Base-by-base conservation (phyloP, 2,113 vertebrate genomes). In the Bujurquina vittata region DNA sequence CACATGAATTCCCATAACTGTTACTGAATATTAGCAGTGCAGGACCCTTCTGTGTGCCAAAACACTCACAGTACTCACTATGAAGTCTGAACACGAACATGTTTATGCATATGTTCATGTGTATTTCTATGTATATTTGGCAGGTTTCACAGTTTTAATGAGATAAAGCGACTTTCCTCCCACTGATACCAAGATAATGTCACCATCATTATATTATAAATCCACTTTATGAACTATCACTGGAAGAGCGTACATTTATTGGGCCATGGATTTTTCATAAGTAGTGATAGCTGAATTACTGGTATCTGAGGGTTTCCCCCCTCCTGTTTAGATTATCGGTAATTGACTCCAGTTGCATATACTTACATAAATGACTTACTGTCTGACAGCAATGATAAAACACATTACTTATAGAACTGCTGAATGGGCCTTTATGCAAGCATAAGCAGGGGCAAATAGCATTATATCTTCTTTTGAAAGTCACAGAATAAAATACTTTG, bases 311-410 rank as follows among this genome's bases (percentile, higher is more conserved):
- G 11, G 60, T 14, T 18, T 55, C 1, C 17, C 33, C 40, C 26
- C 65, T 49, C 31, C 65, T 46, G 12, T 74, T 83, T 10, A 84
- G 75, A 86, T 88, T 80, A 56, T 20, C 4, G 80, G 79, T 85
- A 88, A 93, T 85, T 80, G 86, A 63, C 77, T 91, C 77, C 88
- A 90, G 85, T 89, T 87, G 81, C 46, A 74, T 74, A 88, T 46
- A 43, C 72, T 80, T 75, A n/a, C 2, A 76, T 79, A 77, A 77
- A 75, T 17, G 56, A 78, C 20, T 80, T 73, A 79, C 35, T 72
- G 49, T 88, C 77, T 77, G 40, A 54, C 72, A 73, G 61, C 18
- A 58, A 59, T 52, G 79, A 85, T 72, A 65, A 81, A 78, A 33
- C 63, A 60, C 29, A 76, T 75, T 55, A 84, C 74, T 87, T 67